Percentiles rank a stretch among this genome's conserved stretches.
Conservation (phyloP, 1,140 invertebrate genomes). For the Pteromalus puparum region DNA sequence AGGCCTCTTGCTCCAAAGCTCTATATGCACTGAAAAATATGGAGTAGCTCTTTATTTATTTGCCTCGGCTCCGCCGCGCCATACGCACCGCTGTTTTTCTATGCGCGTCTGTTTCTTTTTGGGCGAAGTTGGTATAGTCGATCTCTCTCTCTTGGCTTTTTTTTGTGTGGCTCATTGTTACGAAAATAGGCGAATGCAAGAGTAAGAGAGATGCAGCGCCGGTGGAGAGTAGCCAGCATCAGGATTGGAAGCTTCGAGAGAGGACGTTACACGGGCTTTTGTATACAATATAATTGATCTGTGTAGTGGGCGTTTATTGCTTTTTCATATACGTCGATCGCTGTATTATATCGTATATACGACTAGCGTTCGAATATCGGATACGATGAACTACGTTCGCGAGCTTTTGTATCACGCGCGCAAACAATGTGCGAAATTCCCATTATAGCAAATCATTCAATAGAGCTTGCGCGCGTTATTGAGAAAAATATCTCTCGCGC, state of each 20-base stretch:
- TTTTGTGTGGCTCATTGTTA: background rate
- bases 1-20: background rate
- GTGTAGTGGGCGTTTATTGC: background rate
- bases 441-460: too few relatives aligned
- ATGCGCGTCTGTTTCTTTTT: background rate
- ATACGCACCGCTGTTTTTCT: background rate
- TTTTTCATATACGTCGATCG: background rate
- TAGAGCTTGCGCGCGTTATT: too few relatives aligned
- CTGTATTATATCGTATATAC: too few relatives aligned
- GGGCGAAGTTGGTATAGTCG: background rate
- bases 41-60: conserved; percentile 12
- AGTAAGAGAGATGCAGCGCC: background rate
- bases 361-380: too few relatives aligned
- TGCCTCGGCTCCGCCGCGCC: background rate
- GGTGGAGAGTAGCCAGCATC: background rate
- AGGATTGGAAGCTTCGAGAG: background rate
- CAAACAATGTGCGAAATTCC: too few relatives aligned
- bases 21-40: background rate
- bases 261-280: background rate
- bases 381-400: too few relatives aligned
- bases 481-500: too few relatives aligned
- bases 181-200: background rate
- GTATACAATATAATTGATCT: background rate
- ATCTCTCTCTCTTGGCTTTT: background rate
- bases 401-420: too few relatives aligned